These are phyloP conservation scores for Dasypus novemcinctus DNA, from an alignment of 2,113 vertebrate genomes.

Conservation along the genomic window DNA sequence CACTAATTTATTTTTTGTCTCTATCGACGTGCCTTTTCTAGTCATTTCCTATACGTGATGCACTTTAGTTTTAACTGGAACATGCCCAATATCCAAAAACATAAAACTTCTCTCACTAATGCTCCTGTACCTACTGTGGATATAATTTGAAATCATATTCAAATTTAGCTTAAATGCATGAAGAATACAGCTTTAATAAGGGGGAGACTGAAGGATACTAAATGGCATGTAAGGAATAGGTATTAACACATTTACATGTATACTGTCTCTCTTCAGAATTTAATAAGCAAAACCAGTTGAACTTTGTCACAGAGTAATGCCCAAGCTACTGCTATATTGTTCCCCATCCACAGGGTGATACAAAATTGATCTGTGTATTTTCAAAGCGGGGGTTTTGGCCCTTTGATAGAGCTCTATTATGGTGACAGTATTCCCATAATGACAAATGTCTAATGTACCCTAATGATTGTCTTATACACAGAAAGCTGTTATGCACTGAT, in stretches of 20 bases:
- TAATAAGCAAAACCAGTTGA: constrained; percentile 62
- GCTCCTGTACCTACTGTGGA: background rate
- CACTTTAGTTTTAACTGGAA: constrained; percentile 10
- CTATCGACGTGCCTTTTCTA: background rate
- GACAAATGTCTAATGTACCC: constrained; percentile 72
- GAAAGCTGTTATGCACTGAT: constrained; percentile 70
- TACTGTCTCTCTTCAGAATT: constrained; percentile 42
- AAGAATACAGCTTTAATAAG: background rate
- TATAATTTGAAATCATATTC: constrained; percentile 7
- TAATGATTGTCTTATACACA: constrained; percentile 72
- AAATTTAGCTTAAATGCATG: constrained; percentile 9
- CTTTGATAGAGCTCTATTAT: constrained; percentile 67
- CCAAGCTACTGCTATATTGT: background rate
- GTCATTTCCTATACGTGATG: background rate
- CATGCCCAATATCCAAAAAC: background rate
- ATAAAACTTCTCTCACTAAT: background rate
- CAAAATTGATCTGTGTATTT: constrained; percentile 67
- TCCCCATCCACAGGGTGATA: background rate
- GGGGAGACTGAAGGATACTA: constrained; percentile 6
- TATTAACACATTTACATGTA: constrained; percentile 55
- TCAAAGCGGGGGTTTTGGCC: constrained; percentile 60
- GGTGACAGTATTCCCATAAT: constrained; percentile 65
- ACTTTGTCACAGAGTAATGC: constrained; percentile 52
- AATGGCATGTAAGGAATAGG: constrained; percentile 19
- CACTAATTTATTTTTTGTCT: background rate